Evolutionary conservation across 1,140 invertebrate genomes (phyloP).

Genomic region (Drosophila nasuta): DNA sequence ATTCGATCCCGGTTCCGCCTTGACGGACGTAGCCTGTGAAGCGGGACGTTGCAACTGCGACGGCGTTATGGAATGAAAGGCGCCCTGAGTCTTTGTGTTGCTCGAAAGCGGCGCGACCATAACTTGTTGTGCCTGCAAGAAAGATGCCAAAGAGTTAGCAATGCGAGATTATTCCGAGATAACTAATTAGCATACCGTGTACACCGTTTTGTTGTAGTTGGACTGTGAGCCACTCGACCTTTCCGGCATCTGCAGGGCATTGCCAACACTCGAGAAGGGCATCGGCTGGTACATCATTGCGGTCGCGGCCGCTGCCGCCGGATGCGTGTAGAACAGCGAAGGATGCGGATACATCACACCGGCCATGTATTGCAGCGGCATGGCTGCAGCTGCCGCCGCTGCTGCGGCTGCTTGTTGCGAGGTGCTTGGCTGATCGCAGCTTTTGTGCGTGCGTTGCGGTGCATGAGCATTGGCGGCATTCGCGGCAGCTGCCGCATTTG

Average conservation of each 20-base stretch:
- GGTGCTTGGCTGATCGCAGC: slow-evolving; percentile 53
- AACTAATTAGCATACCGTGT: slow-evolving; percentile 43
- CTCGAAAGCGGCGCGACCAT: slow-evolving; percentile 50
- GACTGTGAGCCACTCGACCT: slow-evolving; percentile 33
- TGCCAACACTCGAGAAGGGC: slow-evolving; percentile 70
- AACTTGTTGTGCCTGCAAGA: slow-evolving; percentile 50
- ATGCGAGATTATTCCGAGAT: no score
- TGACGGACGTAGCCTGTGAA: slow-evolving; percentile 87
- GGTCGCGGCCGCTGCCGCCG: slow-evolving; percentile 71
- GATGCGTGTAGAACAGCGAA: slow-evolving; percentile 79
- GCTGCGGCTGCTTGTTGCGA: slow-evolving; percentile 63
- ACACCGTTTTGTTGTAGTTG: slow-evolving; percentile 53
- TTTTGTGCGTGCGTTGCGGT: slow-evolving; percentile 26
- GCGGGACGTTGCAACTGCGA: slow-evolving; percentile 84
- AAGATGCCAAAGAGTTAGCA: background rate
- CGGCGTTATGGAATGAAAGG: slow-evolving; percentile 78
- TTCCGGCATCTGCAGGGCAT: slow-evolving; percentile 57
- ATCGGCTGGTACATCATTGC: slow-evolving; percentile 81
- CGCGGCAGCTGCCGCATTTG: slow-evolving; percentile 1
- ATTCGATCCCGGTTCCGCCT: slow-evolving; percentile 88
- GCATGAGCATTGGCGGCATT: slow-evolving; percentile 12
- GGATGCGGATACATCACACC: slow-evolving; percentile 86
- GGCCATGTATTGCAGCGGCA: slow-evolving; percentile 86
- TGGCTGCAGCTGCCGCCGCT: slow-evolving; percentile 35
- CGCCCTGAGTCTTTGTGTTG: slow-evolving; percentile 57